phyloP scores from a whole-genome alignment of 2,888 invertebrate species.

The Erannis defoliaria region DNA sequence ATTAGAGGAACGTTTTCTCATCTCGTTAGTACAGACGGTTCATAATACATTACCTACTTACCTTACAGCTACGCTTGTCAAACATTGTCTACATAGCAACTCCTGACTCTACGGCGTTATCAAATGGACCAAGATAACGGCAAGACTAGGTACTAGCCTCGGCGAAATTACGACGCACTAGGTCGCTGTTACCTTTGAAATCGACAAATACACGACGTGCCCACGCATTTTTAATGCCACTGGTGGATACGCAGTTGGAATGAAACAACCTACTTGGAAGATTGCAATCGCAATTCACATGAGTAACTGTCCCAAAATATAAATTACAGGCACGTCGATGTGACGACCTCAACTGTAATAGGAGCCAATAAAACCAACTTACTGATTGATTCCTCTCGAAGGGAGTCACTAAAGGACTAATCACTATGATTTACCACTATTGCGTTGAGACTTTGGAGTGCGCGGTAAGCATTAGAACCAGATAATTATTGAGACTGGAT shows the following conservation, averaged over 20 bases:
- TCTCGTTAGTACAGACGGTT: slow-evolving; percentile 4
- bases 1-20: slow-evolving; percentile 16
- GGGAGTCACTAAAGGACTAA: slow-evolving; percentile 32
- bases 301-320: slow-evolving; percentile 62
- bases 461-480: slow-evolving; percentile 39
- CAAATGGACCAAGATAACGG: slow-evolving; percentile 80
- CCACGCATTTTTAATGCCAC: slow-evolving; percentile 52
- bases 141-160: slow-evolving; percentile 70
- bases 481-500: slow-evolving; percentile 49
- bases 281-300: slow-evolving; percentile 33
- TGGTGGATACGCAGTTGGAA: slow-evolving; percentile 29
- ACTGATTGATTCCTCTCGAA: slow-evolving; percentile 49
- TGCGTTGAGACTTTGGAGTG: slow-evolving; percentile 37
- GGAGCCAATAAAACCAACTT: slow-evolving; percentile 67
- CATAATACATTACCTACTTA: neutral
- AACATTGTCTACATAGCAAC: slow-evolving; percentile 40
- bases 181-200: slow-evolving; percentile 53
- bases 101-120: slow-evolving; percentile 61
- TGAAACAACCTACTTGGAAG: slow-evolving; percentile 14
- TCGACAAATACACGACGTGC: slow-evolving; percentile 51
- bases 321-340: slow-evolving; percentile 58
- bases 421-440: slow-evolving; percentile 29
- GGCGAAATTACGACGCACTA: slow-evolving; percentile 82
- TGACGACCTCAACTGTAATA: slow-evolving; percentile 57
- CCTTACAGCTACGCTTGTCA: slow-evolving; percentile 10